Conservation (phyloP, 2,797 vertebrate genomes). For the Monodelphis domestica region DNA sequence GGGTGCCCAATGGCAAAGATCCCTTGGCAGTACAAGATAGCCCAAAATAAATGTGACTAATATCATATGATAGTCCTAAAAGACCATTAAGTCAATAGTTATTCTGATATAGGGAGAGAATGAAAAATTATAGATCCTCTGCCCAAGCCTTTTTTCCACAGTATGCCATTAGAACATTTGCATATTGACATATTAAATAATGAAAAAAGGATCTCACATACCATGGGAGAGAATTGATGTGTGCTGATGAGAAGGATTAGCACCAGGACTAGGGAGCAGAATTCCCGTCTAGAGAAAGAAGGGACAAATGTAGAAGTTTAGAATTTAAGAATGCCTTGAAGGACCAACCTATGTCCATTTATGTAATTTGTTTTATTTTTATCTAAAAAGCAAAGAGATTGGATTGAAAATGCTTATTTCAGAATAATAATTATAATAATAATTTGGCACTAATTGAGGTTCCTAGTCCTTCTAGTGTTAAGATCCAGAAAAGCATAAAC, state of each 20-base stretch:
- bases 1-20: neutral
- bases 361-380: neutral
- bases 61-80: slow-evolving; percentile 5
- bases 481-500: neutral
- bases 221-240: neutral
- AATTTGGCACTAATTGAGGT: neutral
- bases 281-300: neutral
- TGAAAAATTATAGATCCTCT: neutral
- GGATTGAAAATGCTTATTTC: neutral
- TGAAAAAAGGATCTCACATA: neutral
- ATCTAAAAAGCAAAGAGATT: neutral
- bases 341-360: neutral
- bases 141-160: neutral
- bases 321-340: neutral
- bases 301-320: neutral
- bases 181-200: neutral
- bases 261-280: neutral
- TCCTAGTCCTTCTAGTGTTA: neutral
- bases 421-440: neutral
- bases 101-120: neutral
- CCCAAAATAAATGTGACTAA: neutral
- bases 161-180: neutral
- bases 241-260: neutral
- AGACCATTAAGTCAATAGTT: neutral
- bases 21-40: neutral